Conservation (phyloP, 2,888 invertebrate species). For the Dryomyza anilis region DNA sequence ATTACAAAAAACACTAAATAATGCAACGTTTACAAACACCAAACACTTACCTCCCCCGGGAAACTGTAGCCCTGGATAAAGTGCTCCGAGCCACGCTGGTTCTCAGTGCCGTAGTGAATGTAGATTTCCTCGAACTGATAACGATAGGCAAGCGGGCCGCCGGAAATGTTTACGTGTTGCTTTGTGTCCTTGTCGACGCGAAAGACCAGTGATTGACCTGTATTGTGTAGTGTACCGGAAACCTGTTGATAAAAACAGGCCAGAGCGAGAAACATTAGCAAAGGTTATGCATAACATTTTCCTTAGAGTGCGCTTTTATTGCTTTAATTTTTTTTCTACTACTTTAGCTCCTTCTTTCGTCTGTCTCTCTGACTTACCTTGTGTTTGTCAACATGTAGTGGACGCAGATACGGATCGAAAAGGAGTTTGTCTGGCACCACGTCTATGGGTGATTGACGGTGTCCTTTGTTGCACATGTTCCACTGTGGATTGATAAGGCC, state of each 20-base stretch:
- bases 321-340: background rate
- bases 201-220: slow-evolving; percentile 92
- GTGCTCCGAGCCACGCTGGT: slow-evolving; percentile 94
- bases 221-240: slow-evolving; percentile 87
- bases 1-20: background rate
- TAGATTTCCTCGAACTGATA: slow-evolving; percentile 96
- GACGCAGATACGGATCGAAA: slow-evolving; percentile 92
- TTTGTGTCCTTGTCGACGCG: slow-evolving; percentile 88
- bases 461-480: slow-evolving; percentile 96
- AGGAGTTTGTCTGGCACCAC: slow-evolving; percentile 93
- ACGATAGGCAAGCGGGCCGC: slow-evolving; percentile 93
- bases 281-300: background rate
- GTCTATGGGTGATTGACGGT: slow-evolving; percentile 96
- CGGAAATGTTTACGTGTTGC: slow-evolving; percentile 92
- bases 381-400: slow-evolving; percentile 90
- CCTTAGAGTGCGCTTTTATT: background rate
- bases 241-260: slow-evolving; percentile 66
- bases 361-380: slow-evolving; percentile 69
- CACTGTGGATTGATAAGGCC: slow-evolving; percentile 97
- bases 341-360: background rate
- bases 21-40: background rate
- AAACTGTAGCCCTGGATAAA: slow-evolving; percentile 93
- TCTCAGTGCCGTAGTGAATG: slow-evolving; percentile 91
- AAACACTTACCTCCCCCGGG: slow-evolving; percentile 87
- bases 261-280: background rate